Base-by-base conservation (phyloP, 2,888 invertebrate species). In the Rhyacophila evoluta region DNA sequence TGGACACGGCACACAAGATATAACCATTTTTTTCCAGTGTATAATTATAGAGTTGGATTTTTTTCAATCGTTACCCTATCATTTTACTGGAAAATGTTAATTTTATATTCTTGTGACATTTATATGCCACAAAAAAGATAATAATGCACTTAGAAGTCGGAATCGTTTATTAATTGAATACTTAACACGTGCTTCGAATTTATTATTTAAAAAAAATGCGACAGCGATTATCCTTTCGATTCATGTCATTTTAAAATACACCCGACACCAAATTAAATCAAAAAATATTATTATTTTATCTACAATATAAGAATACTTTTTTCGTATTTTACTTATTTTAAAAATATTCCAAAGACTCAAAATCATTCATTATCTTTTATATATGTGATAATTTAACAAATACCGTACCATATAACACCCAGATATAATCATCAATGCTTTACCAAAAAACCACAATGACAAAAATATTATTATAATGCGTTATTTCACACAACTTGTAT, bases 71-170 rank as follows among this genome's bases (percentile, higher is more conserved):
- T 73, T 73, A 73, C 79, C 79, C 79, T 69, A 79, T 79, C 76
- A 79, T 79, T 79, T 79, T 68, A 27, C 70, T 78, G 78, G 74
- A 37, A 78, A 78, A 78, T 78, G 74, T 71, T 78, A 72, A 78
- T 74, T 78, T 41, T 74, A 70, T 41, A 74, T 37, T 12, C 70
- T 72, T 36, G 28, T 12, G 74, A 78, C 67, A 74, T 68, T 41
- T 68, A 55, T 41, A 41, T 19, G 19, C 12, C 25, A 6, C 55
- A 55, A 55, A 55, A 55, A 55, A 55, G 55, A 55, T 55, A 55
- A 55, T 55, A 25, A 39, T 55, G 19, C 55, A 55, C 55, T 55
- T 55, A 6, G 55, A 55, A 5, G 19, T 6, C 55, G 15, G 55
- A 55, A 55, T 19, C 55, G 55, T 55, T 55, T 55, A 55, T 55